Evolutionary conservation across 2,888 invertebrate genomes (phyloP).

Genomic region (Drosophila paracracens): DNA sequence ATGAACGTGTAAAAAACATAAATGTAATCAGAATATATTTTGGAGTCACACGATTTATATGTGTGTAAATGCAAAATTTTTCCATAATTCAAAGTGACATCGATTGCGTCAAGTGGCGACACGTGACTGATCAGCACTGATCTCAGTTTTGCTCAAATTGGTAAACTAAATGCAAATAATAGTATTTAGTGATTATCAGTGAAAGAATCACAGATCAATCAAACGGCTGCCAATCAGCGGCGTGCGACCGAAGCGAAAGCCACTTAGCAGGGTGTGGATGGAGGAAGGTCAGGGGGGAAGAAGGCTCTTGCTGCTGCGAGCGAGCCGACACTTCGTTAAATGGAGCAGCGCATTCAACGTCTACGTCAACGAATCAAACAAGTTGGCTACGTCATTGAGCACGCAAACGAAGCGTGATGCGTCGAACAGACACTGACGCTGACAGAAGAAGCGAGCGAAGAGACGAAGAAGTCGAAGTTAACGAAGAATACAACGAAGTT

Average conservation of each 20-base stretch:
- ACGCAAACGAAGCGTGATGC: conserved; percentile 64
- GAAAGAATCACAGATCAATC: conserved; percentile 38
- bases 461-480: conserved; percentile 8
- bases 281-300: background rate
- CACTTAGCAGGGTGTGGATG: no score
- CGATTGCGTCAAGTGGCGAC: conserved; percentile 26
- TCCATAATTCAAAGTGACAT: conserved; percentile 40
- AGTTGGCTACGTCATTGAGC: conserved; percentile 62
- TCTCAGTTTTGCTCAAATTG: conserved; percentile 18
- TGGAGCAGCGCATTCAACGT: conserved; percentile 31
- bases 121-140: conserved; percentile 46
- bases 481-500: conserved; percentile 24
- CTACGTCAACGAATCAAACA: conserved; percentile 30
- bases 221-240: conserved; percentile 44
- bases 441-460: background rate
- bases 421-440: conserved; percentile 4
- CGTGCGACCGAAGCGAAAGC: conserved; percentile 50
- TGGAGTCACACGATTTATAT: background rate
- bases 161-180: conserved; percentile 2
- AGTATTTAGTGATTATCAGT: conserved; percentile 39
- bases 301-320: conserved; percentile 19
- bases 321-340: conserved; percentile 21
- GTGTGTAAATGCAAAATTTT: conserved; percentile 11
- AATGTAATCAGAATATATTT: conserved; percentile 20
- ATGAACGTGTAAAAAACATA: background rate